Conservation (phyloP, 2,888 invertebrate genomes). For the Lumbricus terrestris region DNA sequence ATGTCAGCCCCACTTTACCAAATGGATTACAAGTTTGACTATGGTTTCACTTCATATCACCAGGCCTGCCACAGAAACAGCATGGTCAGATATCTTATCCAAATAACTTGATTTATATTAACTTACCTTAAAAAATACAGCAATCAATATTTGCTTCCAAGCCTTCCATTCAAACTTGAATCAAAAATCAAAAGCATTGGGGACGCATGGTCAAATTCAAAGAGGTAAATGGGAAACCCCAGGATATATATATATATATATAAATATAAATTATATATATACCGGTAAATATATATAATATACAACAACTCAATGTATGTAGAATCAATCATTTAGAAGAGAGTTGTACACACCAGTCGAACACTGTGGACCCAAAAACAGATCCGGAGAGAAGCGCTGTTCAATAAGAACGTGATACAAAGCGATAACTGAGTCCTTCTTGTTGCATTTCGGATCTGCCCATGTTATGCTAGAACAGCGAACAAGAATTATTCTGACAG, state of each 20-base stretch:
- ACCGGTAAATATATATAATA: no score
- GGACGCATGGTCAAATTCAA: background rate
- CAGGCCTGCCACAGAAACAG: no score
- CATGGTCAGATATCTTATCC: no score
- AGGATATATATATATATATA: no score
- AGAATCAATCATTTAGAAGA: background rate
- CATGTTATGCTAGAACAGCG: conserved; percentile 21
- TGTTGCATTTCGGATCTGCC: conserved; percentile 23
- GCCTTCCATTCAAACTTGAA: background rate
- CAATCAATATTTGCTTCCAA: no score
- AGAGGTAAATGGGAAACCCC: background rate
- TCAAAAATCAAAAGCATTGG: background rate
- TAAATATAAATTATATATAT: no score
- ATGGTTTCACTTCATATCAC: background rate
- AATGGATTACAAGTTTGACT: background rate
- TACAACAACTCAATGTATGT: background rate
- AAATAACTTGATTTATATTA: no score
- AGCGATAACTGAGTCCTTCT: conserved; percentile 22
- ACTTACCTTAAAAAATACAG: no score
- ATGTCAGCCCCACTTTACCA: background rate
- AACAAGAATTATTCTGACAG: background rate
- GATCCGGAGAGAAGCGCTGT: conserved; percentile 19
- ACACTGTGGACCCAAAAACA: conserved; percentile 26
- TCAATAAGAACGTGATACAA: conserved; percentile 23
- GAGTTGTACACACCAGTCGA: conserved; percentile 21